Evolutionary conservation across 92 coral and sea anemone species (phyloP).

Genomic region (Phenganax marumi): DNA sequence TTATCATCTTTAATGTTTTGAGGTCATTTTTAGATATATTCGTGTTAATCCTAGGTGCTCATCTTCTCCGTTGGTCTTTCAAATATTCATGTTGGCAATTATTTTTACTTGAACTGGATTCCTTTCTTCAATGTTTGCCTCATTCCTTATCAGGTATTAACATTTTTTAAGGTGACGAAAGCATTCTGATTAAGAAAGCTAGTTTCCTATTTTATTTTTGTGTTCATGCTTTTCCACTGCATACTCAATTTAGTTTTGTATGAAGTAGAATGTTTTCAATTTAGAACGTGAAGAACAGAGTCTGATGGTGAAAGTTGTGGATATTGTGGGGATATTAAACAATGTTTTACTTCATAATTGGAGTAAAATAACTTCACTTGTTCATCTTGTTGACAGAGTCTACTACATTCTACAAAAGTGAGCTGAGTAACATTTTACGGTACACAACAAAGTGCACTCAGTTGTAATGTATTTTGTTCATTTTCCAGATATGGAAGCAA

Average conservation of each 20-base stretch:
- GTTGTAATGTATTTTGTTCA: background rate
- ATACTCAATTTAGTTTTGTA: too few relatives aligned
- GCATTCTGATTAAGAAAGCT: background rate
- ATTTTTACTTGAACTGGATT: conserved; percentile 83
- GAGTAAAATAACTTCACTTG: conserved; percentile 70
- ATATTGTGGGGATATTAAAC: conserved; percentile 72
- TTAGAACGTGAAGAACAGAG: conserved; percentile 21
- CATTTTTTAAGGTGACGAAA: background rate
- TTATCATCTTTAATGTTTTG: background rate
- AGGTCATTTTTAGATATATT: background rate
- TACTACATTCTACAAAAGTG: conserved; percentile 83
- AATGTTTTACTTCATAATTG: conserved; percentile 80
- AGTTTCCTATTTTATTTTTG: background rate
- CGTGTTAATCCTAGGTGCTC: conserved; percentile 62
- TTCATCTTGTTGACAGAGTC: conserved; percentile 66
- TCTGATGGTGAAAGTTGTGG: conserved; percentile 57
- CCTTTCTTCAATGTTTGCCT: conserved; percentile 75
- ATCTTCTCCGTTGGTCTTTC: conserved; percentile 79
- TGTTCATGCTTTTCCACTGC: too few relatives aligned
- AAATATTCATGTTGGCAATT: conserved; percentile 87
- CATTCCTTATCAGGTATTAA: conserved; percentile 65
- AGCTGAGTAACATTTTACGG: background rate
- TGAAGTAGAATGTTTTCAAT: conserved; percentile 5
- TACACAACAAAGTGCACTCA: background rate
- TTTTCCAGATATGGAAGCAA: conserved; percentile 73